Base-by-base conservation (phyloP, 2,797 vertebrate genomes). In the Crenichthys baileyi region DNA sequence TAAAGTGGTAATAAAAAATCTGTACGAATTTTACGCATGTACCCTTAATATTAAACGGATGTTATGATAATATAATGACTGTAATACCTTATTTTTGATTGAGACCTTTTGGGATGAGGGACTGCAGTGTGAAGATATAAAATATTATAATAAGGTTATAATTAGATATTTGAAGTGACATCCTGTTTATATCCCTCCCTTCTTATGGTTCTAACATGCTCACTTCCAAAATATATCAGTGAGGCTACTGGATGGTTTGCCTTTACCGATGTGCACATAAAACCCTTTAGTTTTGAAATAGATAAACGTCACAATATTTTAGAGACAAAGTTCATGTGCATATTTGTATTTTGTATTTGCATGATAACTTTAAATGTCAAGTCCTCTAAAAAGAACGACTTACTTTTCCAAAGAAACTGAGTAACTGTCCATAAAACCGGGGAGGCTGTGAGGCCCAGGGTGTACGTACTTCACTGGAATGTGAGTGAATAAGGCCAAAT, bases 401-500 rank as follows among this genome's bases (percentile, higher is more conserved):
- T 81, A 88, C 31, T n/a, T 56, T 70, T 83, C 36, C 39, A 26
- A 50, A 63, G 31, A 65, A 79, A 85, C 55, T 72, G 81, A 92
- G 79, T 86, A 83, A 86, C 29, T 61, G 72, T 79, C 72, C 86
- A 79, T 82, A 63, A 90, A 90, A 84, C 78, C 48, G 77, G 70
- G 77, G 83, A 84, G 88, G 76, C 90, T 83, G 61, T 65, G 41
- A 29, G 67, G 60, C 70, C 73, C 75, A 82, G 58, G 71, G 83
- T 82, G 79, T 89, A 89, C 79, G 79, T 82, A 85, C 84, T 80
- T 80, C 71, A 70, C 81, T 80, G 81, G 79, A 83, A 87, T 89
- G 79, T 83, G 90, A 87, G 87, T 78, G 78, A 90, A 89, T 72
- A 73, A 78, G 81, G 82, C 80, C 80, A 88, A 92, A 93, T 93